Conservation (phyloP, 2,797 vertebrate genomes). For the Gobio occitaniae region DNA sequence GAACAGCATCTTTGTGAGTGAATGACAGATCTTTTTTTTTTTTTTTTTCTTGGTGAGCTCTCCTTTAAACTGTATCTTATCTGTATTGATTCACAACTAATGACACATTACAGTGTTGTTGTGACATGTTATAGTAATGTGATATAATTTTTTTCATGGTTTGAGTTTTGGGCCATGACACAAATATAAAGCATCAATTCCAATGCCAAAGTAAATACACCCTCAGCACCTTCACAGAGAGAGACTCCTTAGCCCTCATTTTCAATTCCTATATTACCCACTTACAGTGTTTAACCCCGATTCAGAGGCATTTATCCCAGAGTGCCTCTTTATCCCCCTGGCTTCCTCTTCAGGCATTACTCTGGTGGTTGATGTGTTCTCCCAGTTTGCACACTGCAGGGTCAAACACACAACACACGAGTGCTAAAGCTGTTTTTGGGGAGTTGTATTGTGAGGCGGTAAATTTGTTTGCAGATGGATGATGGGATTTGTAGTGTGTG, state of each 20-base stretch:
- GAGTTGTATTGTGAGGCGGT: constrained; percentile 56
- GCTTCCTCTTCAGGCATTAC: constrained; percentile 46
- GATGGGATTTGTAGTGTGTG: constrained; percentile 62
- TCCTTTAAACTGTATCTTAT: not conserved
- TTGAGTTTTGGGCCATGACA: not conserved
- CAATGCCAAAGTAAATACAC: constrained; percentile 20
- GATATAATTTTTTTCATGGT: not conserved
- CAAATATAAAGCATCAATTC: constrained; percentile 5
- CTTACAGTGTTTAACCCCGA: constrained; percentile 54
- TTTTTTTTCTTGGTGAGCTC: not conserved
- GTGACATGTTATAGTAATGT: not conserved
- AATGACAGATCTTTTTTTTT: not conserved
- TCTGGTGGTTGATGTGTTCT: constrained; percentile 41
- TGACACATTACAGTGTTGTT: not conserved
- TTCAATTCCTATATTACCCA: constrained; percentile 46
- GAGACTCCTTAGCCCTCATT: constrained; percentile 31
- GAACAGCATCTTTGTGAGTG: no score
- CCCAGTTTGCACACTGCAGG: constrained; percentile 65
- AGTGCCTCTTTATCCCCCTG: constrained; percentile 53
- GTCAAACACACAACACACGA: constrained; percentile 74
- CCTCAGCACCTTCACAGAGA: constrained; percentile 13
- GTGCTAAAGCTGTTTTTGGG: constrained; percentile 64
- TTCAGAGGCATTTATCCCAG: constrained; percentile 52
- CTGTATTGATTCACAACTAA: not conserved
- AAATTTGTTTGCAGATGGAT: constrained; percentile 66